Conservation (phyloP, 2,888 invertebrate species). For the Drosophila emarginata region DNA sequence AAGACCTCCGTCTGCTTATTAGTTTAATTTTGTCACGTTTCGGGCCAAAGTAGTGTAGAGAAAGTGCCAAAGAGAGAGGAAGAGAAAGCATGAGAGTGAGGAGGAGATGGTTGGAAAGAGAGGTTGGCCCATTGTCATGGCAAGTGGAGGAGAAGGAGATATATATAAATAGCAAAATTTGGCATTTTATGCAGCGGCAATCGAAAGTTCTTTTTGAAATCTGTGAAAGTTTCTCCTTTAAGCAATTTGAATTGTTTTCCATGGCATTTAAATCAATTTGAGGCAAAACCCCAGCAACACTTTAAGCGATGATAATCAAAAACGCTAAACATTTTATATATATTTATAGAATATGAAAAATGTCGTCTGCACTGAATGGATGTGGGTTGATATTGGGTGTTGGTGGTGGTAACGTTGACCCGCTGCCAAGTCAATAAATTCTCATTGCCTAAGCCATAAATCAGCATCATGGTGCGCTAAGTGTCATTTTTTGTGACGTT, state of each 20-base stretch:
- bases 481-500: slow-evolving; percentile 76
- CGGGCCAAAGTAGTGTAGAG: slow-evolving; percentile 25
- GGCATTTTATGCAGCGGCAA: slow-evolving; percentile 57
- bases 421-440: slow-evolving; percentile 75
- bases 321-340: slow-evolving; percentile 26
- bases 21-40: slow-evolving; percentile 72
- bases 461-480: slow-evolving; percentile 76
- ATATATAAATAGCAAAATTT: slow-evolving; percentile 71
- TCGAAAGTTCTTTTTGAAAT: slow-evolving; percentile 27
- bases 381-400: slow-evolving; percentile 13
- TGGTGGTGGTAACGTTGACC: slow-evolving; percentile 52
- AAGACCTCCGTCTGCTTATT: slow-evolving; percentile 35
- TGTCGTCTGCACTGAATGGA: slow-evolving; percentile 15
- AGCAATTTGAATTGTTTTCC: slow-evolving; percentile 38
- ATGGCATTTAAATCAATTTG: slow-evolving; percentile 63
- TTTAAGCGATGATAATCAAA: slow-evolving; percentile 54
- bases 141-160: slow-evolving; percentile 16
- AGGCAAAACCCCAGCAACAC: slow-evolving; percentile 27
- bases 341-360: slow-evolving; percentile 35
- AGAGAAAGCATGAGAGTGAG: slow-evolving; percentile 17
- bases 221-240: slow-evolving; percentile 37
- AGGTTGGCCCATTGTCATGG: slow-evolving; percentile 51
- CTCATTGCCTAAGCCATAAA: slow-evolving; percentile 77
- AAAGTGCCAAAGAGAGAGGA: slow-evolving; percentile 33
- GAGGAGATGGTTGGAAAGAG: slow-evolving; percentile 19